Evolutionary conservation across 2,797 vertebrate species (phyloP).

Genomic region (Alfaro cultratus): DNA sequence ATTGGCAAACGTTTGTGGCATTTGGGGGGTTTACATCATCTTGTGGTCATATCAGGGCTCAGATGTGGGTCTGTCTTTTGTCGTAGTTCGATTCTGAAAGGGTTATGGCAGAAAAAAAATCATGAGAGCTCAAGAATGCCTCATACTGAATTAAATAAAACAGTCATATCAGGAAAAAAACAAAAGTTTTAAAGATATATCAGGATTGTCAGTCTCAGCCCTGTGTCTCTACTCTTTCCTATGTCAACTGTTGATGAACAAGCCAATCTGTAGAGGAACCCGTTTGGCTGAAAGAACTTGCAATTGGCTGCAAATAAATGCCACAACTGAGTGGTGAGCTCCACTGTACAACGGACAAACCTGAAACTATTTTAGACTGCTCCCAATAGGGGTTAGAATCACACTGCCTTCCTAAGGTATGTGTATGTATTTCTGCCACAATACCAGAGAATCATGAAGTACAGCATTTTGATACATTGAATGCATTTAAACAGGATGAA

Average conservation of each 20-base stretch:
- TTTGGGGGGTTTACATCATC: constrained; percentile 68
- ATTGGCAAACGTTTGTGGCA: constrained; percentile 49
- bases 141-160: neutral
- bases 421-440: too few species aligned
- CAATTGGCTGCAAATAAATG: neutral
- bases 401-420: neutral
- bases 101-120: neutral
- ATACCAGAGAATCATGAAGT: too few species aligned
- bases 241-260: neutral
- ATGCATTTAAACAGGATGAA: too few species aligned
- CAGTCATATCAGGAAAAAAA: neutral
- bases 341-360: neutral
- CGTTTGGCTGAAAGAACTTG: neutral
- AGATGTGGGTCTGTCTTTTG: constrained; percentile 47
- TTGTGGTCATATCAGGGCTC: constrained; percentile 32
- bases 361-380: neutral
- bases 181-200: neutral
- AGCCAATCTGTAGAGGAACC: neutral
- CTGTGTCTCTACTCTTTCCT: neutral
- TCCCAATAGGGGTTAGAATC: neutral
- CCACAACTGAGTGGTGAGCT: neutral
- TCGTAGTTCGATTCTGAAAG: constrained; percentile 5
- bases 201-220: neutral
- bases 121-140: neutral
- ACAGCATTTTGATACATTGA: too few species aligned